phyloP scores from a whole-genome alignment of 2,797 vertebrate species.

The Chrysocyon brachyurus region DNA sequence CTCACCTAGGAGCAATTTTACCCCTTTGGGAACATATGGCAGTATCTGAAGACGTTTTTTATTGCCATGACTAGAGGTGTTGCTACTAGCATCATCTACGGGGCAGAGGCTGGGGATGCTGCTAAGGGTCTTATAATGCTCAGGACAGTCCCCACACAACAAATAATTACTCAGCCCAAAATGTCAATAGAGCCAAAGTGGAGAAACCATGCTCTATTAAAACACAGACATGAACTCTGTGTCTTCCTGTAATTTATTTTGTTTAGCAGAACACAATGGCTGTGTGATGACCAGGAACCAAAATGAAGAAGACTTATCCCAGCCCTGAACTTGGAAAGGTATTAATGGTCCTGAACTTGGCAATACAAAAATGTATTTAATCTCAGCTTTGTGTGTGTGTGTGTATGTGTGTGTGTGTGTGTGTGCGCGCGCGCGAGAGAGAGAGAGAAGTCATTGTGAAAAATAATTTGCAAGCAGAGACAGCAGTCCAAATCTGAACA shows the following conservation, averaged over 20 bases:
- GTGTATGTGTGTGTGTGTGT: background rate
- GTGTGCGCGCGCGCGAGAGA: background rate
- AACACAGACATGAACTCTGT: background rate
- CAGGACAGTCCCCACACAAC: background rate
- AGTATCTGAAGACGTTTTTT: background rate
- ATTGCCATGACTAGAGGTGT: background rate
- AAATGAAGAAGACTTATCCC: slow-evolving; percentile 41
- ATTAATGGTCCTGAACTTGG: slow-evolving; percentile 54
- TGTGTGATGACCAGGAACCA: slow-evolving; percentile 30
- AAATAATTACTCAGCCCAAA: background rate
- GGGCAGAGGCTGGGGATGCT: background rate
- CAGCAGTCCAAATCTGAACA: slow-evolving; percentile 63
- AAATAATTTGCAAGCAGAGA: slow-evolving; percentile 73
- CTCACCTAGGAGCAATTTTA: background rate
- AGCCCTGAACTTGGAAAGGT: slow-evolving; percentile 34
- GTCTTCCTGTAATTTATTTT: slow-evolving; percentile 51
- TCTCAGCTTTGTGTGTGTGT: background rate
- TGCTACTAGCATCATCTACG: background rate
- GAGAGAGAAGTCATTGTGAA: background rate
- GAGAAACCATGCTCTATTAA: background rate
- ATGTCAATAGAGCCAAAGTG: background rate
- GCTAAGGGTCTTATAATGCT: background rate
- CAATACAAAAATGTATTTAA: slow-evolving; percentile 58
- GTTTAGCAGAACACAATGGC: slow-evolving; percentile 50
- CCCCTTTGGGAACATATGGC: background rate